Conservation (phyloP, 2,797 vertebrate species). For the Prionace glauca region DNA sequence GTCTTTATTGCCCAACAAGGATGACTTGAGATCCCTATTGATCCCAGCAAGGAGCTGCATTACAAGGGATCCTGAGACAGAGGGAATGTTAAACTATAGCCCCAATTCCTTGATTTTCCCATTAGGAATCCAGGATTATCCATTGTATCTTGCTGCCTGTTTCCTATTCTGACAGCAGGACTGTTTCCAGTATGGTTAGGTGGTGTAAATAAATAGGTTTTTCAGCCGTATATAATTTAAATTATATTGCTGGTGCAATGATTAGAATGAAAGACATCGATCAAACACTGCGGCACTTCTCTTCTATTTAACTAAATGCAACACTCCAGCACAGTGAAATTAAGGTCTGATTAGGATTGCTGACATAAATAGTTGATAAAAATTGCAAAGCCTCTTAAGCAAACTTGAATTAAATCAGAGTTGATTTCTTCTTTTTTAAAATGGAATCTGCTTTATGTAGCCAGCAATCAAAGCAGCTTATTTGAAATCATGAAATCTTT, state of each 20-base stretch:
- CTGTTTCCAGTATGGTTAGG: not conserved
- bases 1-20: not conserved
- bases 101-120: not conserved
- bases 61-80: not conserved
- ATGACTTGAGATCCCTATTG: not conserved
- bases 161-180: not conserved
- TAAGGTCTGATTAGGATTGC: not conserved
- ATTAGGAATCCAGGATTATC: not conserved
- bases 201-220: not conserved
- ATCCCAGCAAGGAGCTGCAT: not conserved
- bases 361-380: not conserved
- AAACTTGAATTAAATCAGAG: conserved; percentile 17
- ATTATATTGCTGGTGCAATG: not conserved
- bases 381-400: not conserved
- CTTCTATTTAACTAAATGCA: conserved; percentile 22
- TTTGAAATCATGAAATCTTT: not conserved
- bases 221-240: not conserved
- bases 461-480: not conserved
- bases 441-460: not conserved
- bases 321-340: not conserved
- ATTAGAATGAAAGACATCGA: not conserved
- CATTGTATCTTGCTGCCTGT: not conserved
- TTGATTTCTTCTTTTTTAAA: not conserved
- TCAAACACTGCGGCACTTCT: not conserved
- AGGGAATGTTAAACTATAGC: not conserved